phyloP scores from a whole-genome alignment of 2,888 invertebrate species.

The Ferrisia virgata region DNA sequence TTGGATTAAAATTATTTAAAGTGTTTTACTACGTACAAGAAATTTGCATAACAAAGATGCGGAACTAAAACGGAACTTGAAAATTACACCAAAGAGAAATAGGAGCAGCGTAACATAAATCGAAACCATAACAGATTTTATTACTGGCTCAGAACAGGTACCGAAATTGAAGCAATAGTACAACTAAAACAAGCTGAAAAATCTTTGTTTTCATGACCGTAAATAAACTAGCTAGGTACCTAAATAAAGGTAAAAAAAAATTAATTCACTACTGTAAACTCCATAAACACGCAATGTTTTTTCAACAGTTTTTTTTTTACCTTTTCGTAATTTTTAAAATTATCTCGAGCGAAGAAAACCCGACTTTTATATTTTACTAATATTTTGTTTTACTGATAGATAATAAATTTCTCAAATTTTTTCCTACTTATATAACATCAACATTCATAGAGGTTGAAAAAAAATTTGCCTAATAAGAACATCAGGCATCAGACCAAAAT shows the following conservation, averaged over 20 bases:
- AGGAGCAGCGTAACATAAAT: conserved; percentile 16
- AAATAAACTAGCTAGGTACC: too few relatives aligned
- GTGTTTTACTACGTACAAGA: conserved; percentile 7
- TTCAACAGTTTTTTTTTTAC: neutral
- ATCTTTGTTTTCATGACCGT: neutral
- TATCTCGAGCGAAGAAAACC: too few relatives aligned
- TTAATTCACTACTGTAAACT: neutral
- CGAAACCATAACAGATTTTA: conserved; percentile 32
- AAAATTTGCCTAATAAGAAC: too few relatives aligned
- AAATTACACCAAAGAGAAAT: conserved; percentile 22
- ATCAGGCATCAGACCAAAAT: too few relatives aligned
- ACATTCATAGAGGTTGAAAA: too few relatives aligned
- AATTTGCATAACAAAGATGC: conserved; percentile 30
- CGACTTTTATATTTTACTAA: too few relatives aligned
- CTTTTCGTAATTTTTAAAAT: neutral
- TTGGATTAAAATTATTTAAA: conserved; percentile 26
- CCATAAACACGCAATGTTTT: neutral
- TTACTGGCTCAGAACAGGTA: neutral
- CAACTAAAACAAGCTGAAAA: neutral
- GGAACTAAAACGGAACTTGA: conserved; percentile 11
- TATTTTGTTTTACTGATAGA: too few relatives aligned
- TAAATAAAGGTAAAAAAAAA: neutral
- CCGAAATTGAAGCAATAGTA: neutral
- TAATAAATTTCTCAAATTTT: too few relatives aligned
- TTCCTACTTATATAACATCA: too few relatives aligned